Evolutionary conservation across 2,113 vertebrate genomes (phyloP).

Genomic region (Polypterus senegalus): DNA sequence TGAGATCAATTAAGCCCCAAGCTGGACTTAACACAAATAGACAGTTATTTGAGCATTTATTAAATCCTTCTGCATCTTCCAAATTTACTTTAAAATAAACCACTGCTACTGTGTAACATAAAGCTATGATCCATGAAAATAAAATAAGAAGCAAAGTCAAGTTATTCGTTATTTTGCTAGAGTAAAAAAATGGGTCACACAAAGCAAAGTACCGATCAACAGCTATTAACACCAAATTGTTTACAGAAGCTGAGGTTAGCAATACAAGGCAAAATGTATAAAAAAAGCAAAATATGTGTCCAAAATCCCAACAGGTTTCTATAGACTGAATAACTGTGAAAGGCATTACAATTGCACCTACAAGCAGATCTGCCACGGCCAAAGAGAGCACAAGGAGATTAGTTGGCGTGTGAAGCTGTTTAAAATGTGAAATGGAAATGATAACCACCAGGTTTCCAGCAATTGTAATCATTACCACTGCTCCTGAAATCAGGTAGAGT

Average conservation of each 20-base stretch:
- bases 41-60: neutral
- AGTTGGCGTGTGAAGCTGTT: constrained; percentile 7
- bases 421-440: constrained; percentile 9
- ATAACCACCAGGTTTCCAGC: constrained; percentile 1
- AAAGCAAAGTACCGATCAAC: constrained; percentile 1
- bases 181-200: constrained; percentile 3
- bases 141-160: neutral
- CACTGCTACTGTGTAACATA: neutral
- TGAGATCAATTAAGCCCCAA: constrained; percentile 1
- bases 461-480: constrained; percentile 3
- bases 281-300: constrained; percentile 2
- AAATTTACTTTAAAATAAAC: constrained; percentile 4
- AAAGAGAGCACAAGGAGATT: neutral
- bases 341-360: neutral
- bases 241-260: constrained; percentile 5
- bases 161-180: neutral
- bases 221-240: neutral
- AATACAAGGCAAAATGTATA: neutral
- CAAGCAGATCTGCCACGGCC: constrained; percentile 3
- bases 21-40: neutral
- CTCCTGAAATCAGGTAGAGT: constrained; percentile 4
- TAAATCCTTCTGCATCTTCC: neutral
- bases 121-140: neutral
- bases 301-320: constrained; percentile 5
- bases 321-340: neutral